Base-by-base conservation (phyloP, 2,113 vertebrate genomes). In the Aspidoscelis tigris region DNA sequence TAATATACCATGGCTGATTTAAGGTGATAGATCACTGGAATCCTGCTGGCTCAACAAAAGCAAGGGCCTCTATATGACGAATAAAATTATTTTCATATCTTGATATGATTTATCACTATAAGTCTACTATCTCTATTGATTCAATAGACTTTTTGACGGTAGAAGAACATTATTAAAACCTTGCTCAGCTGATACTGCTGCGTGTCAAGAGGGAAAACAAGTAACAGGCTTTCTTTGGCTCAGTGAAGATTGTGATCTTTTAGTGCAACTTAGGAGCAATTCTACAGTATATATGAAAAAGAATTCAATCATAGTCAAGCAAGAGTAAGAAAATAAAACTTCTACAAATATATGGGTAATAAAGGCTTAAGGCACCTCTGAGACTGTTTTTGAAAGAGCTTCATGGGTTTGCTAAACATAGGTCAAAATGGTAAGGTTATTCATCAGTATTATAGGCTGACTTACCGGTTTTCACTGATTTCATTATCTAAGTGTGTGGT, bases 1-100 rank as follows among this genome's bases (percentile, higher is more conserved):
- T 86, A 69, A 89, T 87, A 86, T 87, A 80, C 79, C 39, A 66
- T 64, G 55, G 43, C 70, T 58, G 78, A 58, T 83, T 84, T 80
- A 14, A 44, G 79, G 86, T 83, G 83, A 88, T 0, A 87, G 26
- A 87, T 85, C 44, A 81, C 68, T 88, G 71, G n/a, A 86, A 85
- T 82, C 81, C 44, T 84, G 87, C 22, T 87, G 87, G 53, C 47
- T 88, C 80, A 77, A 74, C 86, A 64, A 89, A 89, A 93, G 84
- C 66, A 61, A 86, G 61, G 75, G 76, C 78, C 43, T 84, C 84
- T 26, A 4, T 69, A 77, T 69, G 74, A 81, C 77, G 41, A 86
- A 7, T 78, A 11, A 88, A 89, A 87, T 75, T 0, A 81, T 80
- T 88, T 91, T 78, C n/a, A 1, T 86, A 84, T 82, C 81, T 89